Evolutionary conservation across 2,797 vertebrate genomes (phyloP), one percentile per base, ranked within the genome.

Genomic region (Diceros bicornis): DNA sequence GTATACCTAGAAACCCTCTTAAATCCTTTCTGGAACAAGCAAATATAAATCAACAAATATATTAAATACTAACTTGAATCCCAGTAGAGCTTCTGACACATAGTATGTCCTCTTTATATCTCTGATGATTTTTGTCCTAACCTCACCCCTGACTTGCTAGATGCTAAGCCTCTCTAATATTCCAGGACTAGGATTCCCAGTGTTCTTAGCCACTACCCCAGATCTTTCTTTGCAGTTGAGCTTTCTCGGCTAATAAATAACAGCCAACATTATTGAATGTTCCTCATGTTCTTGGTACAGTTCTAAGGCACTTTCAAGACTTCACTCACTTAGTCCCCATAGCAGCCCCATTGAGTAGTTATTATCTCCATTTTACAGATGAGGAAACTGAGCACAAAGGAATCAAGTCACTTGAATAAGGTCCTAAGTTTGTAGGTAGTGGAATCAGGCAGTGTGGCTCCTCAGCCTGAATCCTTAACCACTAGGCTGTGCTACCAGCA

Each of bases 361-460:
- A 64, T 32, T 66, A 34, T 69, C 10, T 29, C 71, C 37, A 37
- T 89, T 88, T 96, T 61, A 61, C 37, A 88, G 87, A 90, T 55
- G 41, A 64, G 75, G 66, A 92, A 91, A 85, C 50, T 4, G 47
- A 97, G n/a, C 34, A 84, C 1, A 44, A 59, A 81, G 64, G 68
- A 69, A 69, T 59, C 18, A 83, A 72, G 17, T 32, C n/a, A 62
- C 14, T 81, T 32, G 59, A 90, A 9, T 50, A 68, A 27, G 21
- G 29, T n/a, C 37, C 34, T 41, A 6, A 61, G 23, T 69, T 83
- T 50, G 25, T 13, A 77, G 75, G 29, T 2, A 17, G 20, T 37
- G 32, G 55, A 47, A 59, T 37, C 34, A n/a, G 34, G 62, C 17
- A 18, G 14, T 61, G 77, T 14, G 50, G 52, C 20, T n/a, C n/a